phyloP scores from a whole-genome alignment of 1,140 invertebrate genomes.

The Pseudomyrmex flavicornis region DNA sequence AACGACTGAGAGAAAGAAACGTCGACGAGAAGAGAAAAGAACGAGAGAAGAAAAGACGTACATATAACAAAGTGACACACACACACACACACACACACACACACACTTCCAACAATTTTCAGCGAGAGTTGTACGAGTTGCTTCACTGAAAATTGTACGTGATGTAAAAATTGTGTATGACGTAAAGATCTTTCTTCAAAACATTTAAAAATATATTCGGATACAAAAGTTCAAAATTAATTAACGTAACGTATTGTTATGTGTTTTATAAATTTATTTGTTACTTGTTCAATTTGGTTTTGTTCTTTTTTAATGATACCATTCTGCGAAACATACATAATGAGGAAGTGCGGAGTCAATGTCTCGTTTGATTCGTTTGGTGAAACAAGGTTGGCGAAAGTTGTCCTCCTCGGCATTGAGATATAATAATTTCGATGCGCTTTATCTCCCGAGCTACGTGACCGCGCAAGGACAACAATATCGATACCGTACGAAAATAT shows the following conservation, averaged over 20 bases:
- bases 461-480: neutral
- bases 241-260: too few relatives aligned
- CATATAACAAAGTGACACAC: constrained; percentile 3
- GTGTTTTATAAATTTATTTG: too few relatives aligned
- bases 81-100: neutral
- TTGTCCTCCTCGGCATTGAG: constrained; percentile 30
- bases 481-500: constrained; percentile 1
- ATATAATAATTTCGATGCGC: constrained; percentile 49
- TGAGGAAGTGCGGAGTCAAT: neutral
- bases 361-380: neutral
- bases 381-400: constrained; percentile 67
- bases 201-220: neutral
- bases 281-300: too few relatives aligned
- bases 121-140: too few relatives aligned
- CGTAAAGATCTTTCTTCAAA: neutral
- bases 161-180: too few relatives aligned
- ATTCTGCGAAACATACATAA: neutral
- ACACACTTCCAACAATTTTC: too few relatives aligned
- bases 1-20: constrained; percentile 40
- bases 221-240: too few relatives aligned
- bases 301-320: neutral
- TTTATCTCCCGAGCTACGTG: constrained; percentile 46
- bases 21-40: constrained; percentile 34
- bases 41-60: constrained; percentile 5
- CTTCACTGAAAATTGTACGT: too few relatives aligned